These are phyloP conservation scores for Amphimedon queenslandica DNA, from an alignment of 37 sponge, comb jelly and placozoan genomes.

Conservation along the genomic window DNA sequence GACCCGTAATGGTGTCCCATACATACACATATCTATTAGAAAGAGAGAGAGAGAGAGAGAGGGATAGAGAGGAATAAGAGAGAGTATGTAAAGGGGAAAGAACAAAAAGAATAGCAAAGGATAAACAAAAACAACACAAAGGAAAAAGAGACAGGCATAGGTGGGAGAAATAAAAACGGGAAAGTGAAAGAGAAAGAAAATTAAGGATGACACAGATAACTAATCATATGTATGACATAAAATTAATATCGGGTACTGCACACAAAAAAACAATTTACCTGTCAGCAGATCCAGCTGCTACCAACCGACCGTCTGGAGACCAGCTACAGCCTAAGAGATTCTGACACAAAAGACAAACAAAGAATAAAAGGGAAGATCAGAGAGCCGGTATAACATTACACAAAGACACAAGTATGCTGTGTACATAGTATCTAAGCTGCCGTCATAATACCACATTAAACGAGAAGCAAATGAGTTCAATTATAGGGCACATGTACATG, in stretches of 20 bases:
- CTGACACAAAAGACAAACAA: too few relatives aligned
- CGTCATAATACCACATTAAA: too few relatives aligned
- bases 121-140: too few relatives aligned
- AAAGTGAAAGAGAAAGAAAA: too few relatives aligned
- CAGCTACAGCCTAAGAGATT: slow-evolving; percentile 82
- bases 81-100: background rate
- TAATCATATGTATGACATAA: too few relatives aligned
- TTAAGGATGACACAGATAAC: too few relatives aligned
- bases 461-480: too few relatives aligned
- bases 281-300: slow-evolving; percentile 92
- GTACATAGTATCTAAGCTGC: too few relatives aligned
- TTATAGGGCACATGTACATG: background rate
- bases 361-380: too few relatives aligned
- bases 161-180: too few relatives aligned
- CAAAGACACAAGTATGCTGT: background rate
- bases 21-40: slow-evolving; percentile 88
- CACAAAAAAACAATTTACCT: too few relatives aligned
- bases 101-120: background rate
- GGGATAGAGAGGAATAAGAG: background rate
- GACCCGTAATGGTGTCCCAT: slow-evolving; percentile 85
- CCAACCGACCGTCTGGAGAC: slow-evolving; percentile 84
- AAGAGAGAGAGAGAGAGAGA: background rate
- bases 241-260: too few relatives aligned
- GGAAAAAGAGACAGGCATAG: background rate
- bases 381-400: background rate